A percentile compares a stretch with the other conserved stretches of the same genome.
phyloP scores from a whole-genome alignment of 2,888 invertebrate genomes.

The Helleia helle region DNA sequence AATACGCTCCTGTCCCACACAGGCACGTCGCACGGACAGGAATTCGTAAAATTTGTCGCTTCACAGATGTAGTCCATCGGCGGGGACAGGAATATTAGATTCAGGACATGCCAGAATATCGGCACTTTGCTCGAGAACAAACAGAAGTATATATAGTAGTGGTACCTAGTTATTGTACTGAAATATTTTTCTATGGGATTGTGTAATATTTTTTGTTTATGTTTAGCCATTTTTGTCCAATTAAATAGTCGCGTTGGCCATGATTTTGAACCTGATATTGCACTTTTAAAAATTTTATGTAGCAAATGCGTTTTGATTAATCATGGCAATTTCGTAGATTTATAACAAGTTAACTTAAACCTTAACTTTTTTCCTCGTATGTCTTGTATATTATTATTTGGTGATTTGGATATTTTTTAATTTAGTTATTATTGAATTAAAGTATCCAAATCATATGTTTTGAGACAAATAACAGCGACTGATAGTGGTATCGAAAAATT shows the following conservation, averaged over 20 bases:
- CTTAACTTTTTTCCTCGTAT: no score
- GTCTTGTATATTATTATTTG: no score
- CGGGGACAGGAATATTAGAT: constrained; percentile 44
- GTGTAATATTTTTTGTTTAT: constrained; percentile 19
- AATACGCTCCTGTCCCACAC: constrained; percentile 43
- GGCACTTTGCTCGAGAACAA: constrained; percentile 40
- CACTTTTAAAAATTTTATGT: no score
- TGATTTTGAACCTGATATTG: background rate
- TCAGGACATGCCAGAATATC: constrained; percentile 47
- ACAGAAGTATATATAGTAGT: constrained; percentile 37
- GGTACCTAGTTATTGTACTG: constrained; percentile 33
- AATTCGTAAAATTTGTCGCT: constrained; percentile 18
- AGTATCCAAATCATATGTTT: no score
- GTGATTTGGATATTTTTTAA: no score
- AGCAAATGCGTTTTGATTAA: no score
- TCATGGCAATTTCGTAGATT: no score
- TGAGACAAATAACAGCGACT: no score
- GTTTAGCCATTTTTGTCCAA: constrained; percentile 18
- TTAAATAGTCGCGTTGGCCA: constrained; percentile 18
- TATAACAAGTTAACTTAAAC: no score
- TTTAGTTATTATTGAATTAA: no score
- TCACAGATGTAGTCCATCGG: constrained; percentile 40
- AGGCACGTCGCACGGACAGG: constrained; percentile 42
- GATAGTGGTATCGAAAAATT: no score
- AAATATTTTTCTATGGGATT: constrained; percentile 49